Conservation (phyloP, 2,113 vertebrate species). For the Boleophthalmus pectinirostris region DNA sequence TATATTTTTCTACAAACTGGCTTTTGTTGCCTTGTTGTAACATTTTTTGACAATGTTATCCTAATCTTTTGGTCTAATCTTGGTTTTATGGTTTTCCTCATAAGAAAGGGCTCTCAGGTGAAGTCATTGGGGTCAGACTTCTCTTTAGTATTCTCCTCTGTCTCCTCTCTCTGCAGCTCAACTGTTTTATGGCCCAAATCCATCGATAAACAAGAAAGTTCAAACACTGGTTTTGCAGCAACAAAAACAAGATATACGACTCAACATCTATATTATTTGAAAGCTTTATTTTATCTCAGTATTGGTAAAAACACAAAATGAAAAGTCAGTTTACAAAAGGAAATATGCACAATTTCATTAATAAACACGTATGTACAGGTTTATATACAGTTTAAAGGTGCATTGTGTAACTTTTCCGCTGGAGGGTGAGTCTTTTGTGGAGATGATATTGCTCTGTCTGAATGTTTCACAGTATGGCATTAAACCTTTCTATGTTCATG, state of each 20-base stretch:
- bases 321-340: neutral
- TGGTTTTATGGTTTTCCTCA: neutral
- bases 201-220: constrained; percentile 8
- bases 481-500: too few species aligned
- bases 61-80: too few species aligned
- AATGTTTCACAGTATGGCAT: too few species aligned
- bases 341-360: neutral
- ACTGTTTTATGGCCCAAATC: neutral
- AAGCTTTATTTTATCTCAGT: constrained; percentile 2
- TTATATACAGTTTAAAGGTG: neutral
- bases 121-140: neutral
- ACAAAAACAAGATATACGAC: neutral
- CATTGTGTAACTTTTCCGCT: too few species aligned
- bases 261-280: neutral
- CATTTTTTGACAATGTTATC: too few species aligned
- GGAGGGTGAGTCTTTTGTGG: too few species aligned
- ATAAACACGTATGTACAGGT: neutral
- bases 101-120: neutral
- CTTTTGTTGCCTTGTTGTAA: too few species aligned
- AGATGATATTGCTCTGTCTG: too few species aligned
- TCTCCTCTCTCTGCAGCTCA: neutral
- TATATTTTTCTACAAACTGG: too few species aligned
- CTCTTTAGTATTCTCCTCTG: constrained; percentile 1
- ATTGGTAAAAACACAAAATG: neutral
- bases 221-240: neutral